Evolutionary conservation across 2,888 invertebrate species (phyloP), one percentile per base, ranked within the genome.

Genomic region (Ochropleura leucogaster): DNA sequence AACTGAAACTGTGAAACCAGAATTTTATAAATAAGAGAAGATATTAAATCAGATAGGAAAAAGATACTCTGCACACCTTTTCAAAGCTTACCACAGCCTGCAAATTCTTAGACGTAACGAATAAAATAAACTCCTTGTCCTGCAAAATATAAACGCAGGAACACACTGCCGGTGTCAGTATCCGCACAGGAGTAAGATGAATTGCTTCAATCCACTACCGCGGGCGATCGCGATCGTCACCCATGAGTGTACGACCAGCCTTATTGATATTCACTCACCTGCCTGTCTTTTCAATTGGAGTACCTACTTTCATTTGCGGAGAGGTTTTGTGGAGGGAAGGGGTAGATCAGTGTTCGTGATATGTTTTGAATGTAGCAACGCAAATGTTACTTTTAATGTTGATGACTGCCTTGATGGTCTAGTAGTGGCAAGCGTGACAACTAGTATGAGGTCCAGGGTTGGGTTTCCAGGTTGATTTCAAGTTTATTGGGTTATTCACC

Each of bases 121-220:
- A 20, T 16, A 12, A 77, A 60, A 51, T 20, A 70, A 57, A 44
- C 0, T 44, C 12, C 2, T n/a, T 63, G 64, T 81, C 73, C 70
- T 4, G n/a, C 12, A 65, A 68, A 44, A 42, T n/a, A 49, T 68
- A 60, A 4, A 7, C 18, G 1, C 4, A 71, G 74, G 46, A 55
- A 77, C 74, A 77, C 68, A 44, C 74, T 82, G 74, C 67, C 79
- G 77, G 80, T 83, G 86, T 86, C 87, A 83, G 85, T 88, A 83
- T 80, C 87, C 88, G 83, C 85, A 88, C 83, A 82, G 85, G 90
- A 91, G 87, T 85, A 91, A 92, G 92, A 92, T 89, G 86, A 90
- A 92, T 92, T 83, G 86, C 87, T 79, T 82, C 86, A 88, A 91
- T 91, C 85, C 87, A 88, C 81, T 87, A 85, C 82, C 79, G 78